Evolutionary conservation across 2,888 invertebrate genomes (phyloP), one percentile per base, ranked within the genome.

Genomic region (Sialis fuliginosa): DNA sequence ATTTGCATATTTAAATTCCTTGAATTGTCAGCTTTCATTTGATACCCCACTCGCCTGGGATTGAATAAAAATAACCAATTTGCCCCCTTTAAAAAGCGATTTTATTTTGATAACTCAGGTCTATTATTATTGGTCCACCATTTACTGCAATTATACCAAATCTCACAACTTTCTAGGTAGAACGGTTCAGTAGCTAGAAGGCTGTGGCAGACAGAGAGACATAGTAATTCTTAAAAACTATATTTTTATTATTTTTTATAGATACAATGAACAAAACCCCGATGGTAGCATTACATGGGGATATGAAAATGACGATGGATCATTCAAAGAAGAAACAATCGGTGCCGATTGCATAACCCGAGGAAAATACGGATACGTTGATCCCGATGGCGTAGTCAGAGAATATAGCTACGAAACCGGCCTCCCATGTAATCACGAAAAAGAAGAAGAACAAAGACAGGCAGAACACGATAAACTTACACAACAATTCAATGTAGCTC

Each of bases 221-320:
- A 44, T n/a, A 7, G n/a, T 10, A n/a, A n/a, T 44, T 5, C 33
- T n/a, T 10, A 22, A 35, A 33, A 13, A 42, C 13, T 13, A 6
- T 43, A 33, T 31, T 34, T 46, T 30, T n/a, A 47, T 37, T 42
- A 4, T 49, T 37, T 46, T 51, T 56, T 59, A 64, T 40, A 68
- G 69, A 59, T 88, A 77, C 67, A 75, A 82, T 45, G 85, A 85
- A 40, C 86, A 87, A 61, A 84, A 86, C 57, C 70, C 74, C 31
- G 83, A 84, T 54, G 85, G 85, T 39, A 86, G 81, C 59, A 88
- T 88, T 55, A 81, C 82, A 1, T 88, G 88, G 88, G 88, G 88
- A 44, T 88, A 81, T 58, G 87, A 88, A 63, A 87, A 88, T 60
- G 87, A 87, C 55, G 88, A 88, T 57, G 88, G 88, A 22, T 81